Conservation (phyloP, 2,797 vertebrate genomes). For the Gadopsis bispinosus region DNA sequence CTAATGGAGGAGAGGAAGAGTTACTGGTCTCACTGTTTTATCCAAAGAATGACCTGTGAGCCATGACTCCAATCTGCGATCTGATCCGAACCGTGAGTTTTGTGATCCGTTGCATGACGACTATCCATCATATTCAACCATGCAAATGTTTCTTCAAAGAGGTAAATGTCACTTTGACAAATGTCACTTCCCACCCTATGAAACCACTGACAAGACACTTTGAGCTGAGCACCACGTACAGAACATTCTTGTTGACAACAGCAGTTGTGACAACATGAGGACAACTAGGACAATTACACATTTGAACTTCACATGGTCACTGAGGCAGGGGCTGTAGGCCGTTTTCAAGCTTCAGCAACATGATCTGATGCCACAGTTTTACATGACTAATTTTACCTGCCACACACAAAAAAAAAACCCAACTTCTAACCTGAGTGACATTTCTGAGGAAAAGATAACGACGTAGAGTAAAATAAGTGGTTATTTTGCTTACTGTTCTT, state of each 20-base stretch:
- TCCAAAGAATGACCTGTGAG: too few species aligned
- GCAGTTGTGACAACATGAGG: neutral
- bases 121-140: neutral
- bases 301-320: slow-evolving; percentile 23
- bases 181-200: slow-evolving; percentile 7
- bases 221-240: neutral
- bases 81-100: too few species aligned
- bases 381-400: neutral
- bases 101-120: too few species aligned
- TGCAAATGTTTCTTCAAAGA: slow-evolving; percentile 13
- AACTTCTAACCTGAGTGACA: neutral
- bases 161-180: slow-evolving; percentile 16
- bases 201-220: slow-evolving; percentile 13
- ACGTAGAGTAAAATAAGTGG: neutral
- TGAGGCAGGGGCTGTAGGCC: neutral
- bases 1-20: too few species aligned
- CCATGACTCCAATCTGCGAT: too few species aligned
- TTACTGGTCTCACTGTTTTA: too few species aligned
- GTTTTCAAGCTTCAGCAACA: slow-evolving; percentile 16
- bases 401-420: neutral
- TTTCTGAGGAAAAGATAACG: neutral
- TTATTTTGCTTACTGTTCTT: slow-evolving; percentile 94
- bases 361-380: slow-evolving; percentile 1
- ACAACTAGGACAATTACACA: neutral
- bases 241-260: neutral